These are phyloP conservation scores for Parazoanthus darwini DNA, from an alignment of 92 coral and sea anemone genomes.

Conservation along the genomic window DNA sequence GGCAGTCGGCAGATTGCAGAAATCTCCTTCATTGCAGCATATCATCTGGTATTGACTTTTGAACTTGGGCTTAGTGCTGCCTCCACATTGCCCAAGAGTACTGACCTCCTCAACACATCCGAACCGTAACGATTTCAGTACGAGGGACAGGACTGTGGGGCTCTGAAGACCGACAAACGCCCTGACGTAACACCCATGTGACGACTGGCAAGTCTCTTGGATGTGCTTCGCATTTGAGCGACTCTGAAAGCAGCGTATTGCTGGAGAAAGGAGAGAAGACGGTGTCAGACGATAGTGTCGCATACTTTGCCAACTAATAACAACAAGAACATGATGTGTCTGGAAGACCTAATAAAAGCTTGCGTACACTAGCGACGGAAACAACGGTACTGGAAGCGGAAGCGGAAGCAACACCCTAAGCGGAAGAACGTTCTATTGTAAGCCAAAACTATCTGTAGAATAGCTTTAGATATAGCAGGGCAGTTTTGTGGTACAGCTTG, in stretches of 20 bases:
- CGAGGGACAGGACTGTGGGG: neutral
- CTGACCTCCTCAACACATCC: conserved; percentile 52
- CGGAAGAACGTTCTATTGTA: too few species aligned
- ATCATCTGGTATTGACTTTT: neutral
- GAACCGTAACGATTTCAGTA: conserved; percentile 29
- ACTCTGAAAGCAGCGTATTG: conserved; percentile 40
- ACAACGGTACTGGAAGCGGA: too few species aligned
- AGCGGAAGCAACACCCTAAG: too few species aligned
- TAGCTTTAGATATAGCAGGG: too few species aligned
- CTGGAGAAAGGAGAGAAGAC: neutral
- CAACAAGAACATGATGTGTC: too few species aligned
- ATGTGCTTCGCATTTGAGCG: neutral
- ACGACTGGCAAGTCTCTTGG: conserved; percentile 26
- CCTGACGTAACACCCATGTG: conserved; percentile 34
- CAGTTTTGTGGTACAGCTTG: too few species aligned
- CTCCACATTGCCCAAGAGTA: neutral
- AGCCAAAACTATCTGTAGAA: too few species aligned
- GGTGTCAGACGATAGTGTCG: too few species aligned
- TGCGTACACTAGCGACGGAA: too few species aligned
- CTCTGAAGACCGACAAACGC: conserved; percentile 5
- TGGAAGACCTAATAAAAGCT: too few species aligned
- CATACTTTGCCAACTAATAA: too few species aligned
- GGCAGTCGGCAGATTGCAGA: conserved; percentile 59
- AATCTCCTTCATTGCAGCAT: conserved; percentile 50
- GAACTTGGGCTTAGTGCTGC: neutral